Base-by-base conservation (phyloP, 2,797 vertebrate genomes). In the Spinus olivaceus region DNA sequence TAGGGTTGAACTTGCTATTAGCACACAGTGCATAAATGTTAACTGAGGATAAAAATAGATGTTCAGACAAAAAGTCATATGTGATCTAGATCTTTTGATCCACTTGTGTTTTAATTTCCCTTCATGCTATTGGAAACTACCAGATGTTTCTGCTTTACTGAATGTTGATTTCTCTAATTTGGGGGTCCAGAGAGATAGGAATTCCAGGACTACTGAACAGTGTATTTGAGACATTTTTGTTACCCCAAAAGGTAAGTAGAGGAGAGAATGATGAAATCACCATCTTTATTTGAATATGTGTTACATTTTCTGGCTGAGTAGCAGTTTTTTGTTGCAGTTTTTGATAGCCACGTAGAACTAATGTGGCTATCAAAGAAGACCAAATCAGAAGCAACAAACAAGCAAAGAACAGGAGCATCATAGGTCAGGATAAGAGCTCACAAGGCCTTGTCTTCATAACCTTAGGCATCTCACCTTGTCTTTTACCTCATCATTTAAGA, bases 401-500 rank as follows among this genome's bases (percentile, higher is more conserved):
- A 81, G 54, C 42, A 35, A 61, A 73, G n/a, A 84, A 10, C 12
- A 94, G 90, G 87, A 94, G 70, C 50, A 22, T 42, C 84, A 44
- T 6, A 25, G 94, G 80, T 84, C 91, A 93, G 84, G 80, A 92
- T 86, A 96, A 93, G 90, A 96, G 80, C 92, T 97, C 94, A 85
- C 72, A 92, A 90, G 94, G 88, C 73, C 14, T 0, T 93, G 67
- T 92, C 85, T 91, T 95, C 97, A 91, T 57, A 95, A 92, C 60
- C 76, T 76, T 91, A 95, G 87, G 93, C 86, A 86, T 92, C 81
- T 83, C 95, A 96, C 66, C 71, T 95, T 87, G 86, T 94, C 86
- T 95, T 97, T 94, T 96, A 96, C 93, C 51, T 94, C 51, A 6
- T 28, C 77, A 89, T 96, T 90, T 97, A 71, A 90, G 90, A 96